Evolutionary conservation across 2,888 invertebrate species (phyloP).

Genomic region (Acleris sparsana): DNA sequence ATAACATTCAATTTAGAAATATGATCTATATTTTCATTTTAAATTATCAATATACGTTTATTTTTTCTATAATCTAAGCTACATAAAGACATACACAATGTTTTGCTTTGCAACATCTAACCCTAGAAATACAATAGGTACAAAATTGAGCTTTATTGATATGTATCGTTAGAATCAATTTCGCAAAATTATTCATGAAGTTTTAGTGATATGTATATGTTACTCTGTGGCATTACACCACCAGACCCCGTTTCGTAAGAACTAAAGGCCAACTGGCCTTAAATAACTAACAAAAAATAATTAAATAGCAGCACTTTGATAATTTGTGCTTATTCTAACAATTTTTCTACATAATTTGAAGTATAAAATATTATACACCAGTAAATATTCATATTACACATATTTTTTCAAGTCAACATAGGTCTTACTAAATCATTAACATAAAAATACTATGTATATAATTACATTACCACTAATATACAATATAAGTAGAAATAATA

Average conservation of each 20-base stretch:
- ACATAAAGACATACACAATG: conserved; percentile 67
- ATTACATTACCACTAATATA: too few relatives aligned
- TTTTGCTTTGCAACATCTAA: conserved; percentile 77
- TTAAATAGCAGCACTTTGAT: neutral
- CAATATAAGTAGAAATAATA: too few relatives aligned
- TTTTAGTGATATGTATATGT: conserved; percentile 36
- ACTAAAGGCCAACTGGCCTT: neutral
- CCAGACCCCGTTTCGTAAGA: neutral
- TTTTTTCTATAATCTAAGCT: conserved; percentile 67
- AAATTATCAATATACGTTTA: conserved; percentile 53
- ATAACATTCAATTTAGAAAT: conserved; percentile 55
- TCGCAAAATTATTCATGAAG: conserved; percentile 45
- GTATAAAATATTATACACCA: too few relatives aligned
- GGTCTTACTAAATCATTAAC: too few relatives aligned
- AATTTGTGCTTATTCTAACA: conserved; percentile 1
- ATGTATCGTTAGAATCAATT: conserved; percentile 73
- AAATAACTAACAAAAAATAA: neutral
- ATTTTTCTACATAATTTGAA: too few relatives aligned
- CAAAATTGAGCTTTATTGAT: conserved; percentile 83
- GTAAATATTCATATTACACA: too few relatives aligned
- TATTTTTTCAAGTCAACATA: too few relatives aligned
- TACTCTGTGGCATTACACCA: conserved; percentile 36
- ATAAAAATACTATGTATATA: too few relatives aligned
- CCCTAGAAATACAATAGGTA: conserved; percentile 77
- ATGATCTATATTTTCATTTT: conserved; percentile 53